Conservation (phyloP, 2,888 invertebrate species). For the Hypolimnas misippus region DNA sequence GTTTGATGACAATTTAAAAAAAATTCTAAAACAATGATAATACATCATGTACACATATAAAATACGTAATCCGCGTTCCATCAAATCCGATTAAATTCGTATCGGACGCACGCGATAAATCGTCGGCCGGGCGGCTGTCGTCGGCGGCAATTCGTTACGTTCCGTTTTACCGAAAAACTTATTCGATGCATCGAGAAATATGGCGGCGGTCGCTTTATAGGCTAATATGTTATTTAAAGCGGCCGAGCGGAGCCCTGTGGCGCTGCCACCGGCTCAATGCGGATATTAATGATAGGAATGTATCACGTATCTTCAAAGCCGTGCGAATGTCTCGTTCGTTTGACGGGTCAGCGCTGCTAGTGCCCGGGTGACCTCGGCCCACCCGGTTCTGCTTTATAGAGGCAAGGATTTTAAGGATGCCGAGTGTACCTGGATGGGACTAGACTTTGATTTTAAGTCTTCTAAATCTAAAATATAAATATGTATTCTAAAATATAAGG, state of each 20-base stretch:
- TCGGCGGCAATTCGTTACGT: conserved; percentile 75
- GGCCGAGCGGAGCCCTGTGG: conserved; percentile 69
- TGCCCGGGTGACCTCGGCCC: conserved; percentile 25
- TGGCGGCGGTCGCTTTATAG: conserved; percentile 74
- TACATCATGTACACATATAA: background rate
- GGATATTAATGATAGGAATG: conserved; percentile 75
- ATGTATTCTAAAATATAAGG: no score
- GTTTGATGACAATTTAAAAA: no score
- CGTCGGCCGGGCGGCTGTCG: conserved; percentile 65
- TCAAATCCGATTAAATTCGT: conserved; percentile 72
- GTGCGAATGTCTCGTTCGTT: conserved; percentile 67
- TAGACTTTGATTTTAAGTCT: no score
- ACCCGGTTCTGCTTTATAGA: conserved; percentile 22
- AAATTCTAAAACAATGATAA: background rate
- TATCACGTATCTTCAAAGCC: conserved; percentile 59
- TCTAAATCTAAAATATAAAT: no score
- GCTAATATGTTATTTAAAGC: conserved; percentile 78
- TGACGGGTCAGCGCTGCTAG: conserved; percentile 46
- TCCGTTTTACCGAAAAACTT: conserved; percentile 67
- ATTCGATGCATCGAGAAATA: conserved; percentile 61
- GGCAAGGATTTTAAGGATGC: background rate
- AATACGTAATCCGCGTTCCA: conserved; percentile 45
- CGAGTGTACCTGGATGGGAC: no score
- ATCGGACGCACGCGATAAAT: conserved; percentile 78
- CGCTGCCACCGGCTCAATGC: conserved; percentile 74